phyloP scores from a whole-genome alignment of 2,113 vertebrate species.

The Amphiprion percula region DNA sequence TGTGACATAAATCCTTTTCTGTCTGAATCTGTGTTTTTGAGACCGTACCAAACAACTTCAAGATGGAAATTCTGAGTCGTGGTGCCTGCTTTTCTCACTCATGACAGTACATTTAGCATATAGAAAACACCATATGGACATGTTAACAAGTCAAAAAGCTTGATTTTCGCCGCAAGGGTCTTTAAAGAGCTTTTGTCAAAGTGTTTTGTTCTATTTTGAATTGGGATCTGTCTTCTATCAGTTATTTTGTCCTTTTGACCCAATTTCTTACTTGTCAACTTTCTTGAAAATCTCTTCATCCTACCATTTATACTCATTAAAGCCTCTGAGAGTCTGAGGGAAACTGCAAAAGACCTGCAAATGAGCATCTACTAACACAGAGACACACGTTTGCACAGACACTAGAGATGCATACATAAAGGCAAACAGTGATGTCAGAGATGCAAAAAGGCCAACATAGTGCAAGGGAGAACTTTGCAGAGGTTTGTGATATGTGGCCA shows the following conservation, averaged over 20 bases:
- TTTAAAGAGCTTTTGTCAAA: too few relatives aligned
- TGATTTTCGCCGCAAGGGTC: too few relatives aligned
- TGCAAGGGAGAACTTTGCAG: slow-evolving; percentile 2
- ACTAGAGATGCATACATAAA: slow-evolving; percentile 39
- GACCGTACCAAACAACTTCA: too few relatives aligned
- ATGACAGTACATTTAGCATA: too few relatives aligned
- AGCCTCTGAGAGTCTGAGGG: not conserved
- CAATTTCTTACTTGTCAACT: not conserved
- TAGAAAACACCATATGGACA: too few relatives aligned
- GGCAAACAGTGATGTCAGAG: slow-evolving; percentile 32
- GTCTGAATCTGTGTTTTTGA: too few relatives aligned
- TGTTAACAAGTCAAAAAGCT: too few relatives aligned
- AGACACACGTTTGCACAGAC: slow-evolving; percentile 36
- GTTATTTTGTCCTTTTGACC: too few relatives aligned
- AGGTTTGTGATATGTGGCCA: slow-evolving; percentile 31
- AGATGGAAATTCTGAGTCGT: too few relatives aligned
- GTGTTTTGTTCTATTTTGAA: not conserved
- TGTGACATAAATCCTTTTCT: too few relatives aligned
- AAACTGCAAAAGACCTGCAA: not conserved
- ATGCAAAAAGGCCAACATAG: not conserved
- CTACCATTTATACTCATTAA: slow-evolving; percentile 13
- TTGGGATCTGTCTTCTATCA: too few relatives aligned
- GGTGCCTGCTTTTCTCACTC: too few relatives aligned
- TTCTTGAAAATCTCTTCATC: not conserved
- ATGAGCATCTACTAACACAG: slow-evolving; percentile 37